Evolutionary conservation across 2,888 invertebrate genomes (phyloP).

Genomic region (Harmothoe impar): DNA sequence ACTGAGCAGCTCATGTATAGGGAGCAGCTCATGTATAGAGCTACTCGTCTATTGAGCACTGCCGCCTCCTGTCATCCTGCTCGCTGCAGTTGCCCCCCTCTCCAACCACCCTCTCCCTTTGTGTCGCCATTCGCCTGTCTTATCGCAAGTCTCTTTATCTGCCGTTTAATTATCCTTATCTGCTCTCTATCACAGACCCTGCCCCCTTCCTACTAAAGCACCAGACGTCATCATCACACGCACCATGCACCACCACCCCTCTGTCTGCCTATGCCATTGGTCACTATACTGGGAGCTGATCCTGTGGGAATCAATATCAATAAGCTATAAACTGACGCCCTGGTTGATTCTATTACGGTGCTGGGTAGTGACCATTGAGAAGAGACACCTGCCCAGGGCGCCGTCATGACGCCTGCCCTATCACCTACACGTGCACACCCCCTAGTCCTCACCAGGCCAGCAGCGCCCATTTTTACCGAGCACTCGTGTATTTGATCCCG

Average conservation of each 20-base stretch:
- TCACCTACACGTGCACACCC: background rate
- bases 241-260: constrained; percentile 3
- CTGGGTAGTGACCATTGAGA: background rate
- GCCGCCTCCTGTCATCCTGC: background rate
- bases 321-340: background rate
- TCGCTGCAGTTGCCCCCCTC: background rate
- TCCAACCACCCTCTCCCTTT: background rate
- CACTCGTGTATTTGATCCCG: background rate
- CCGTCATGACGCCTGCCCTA: background rate
- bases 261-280: background rate
- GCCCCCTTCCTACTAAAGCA: background rate
- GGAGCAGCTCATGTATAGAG: background rate
- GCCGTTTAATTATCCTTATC: constrained; percentile 12
- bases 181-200: background rate
- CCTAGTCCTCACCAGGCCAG: background rate
- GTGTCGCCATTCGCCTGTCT: background rate
- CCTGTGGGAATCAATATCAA: constrained; percentile 14
- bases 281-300: background rate
- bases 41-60: constrained; percentile 4
- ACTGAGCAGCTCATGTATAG: background rate
- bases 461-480: background rate
- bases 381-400: background rate
- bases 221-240: background rate
- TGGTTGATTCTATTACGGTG: background rate
- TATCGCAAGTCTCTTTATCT: constrained; percentile 22